Conservation (phyloP, 2,888 invertebrate species). For the Nephrotoma appendiculata region DNA sequence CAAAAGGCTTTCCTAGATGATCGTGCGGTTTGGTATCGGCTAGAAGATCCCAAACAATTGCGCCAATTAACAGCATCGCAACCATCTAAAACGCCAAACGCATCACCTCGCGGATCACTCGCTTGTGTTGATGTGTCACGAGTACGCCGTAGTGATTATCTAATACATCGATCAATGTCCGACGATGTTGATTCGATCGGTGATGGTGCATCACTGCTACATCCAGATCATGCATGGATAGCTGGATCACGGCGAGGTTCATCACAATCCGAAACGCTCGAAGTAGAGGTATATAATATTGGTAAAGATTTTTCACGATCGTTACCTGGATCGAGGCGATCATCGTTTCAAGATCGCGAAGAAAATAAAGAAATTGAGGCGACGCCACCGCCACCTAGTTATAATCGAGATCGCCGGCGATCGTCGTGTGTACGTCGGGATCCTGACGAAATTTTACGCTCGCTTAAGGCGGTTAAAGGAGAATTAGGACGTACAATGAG, state of each 20-base stretch:
- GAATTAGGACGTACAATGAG: conserved; percentile 73
- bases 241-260: conserved; percentile 69
- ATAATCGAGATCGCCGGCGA: conserved; percentile 55
- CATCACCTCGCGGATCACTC: conserved; percentile 66
- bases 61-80: conserved; percentile 32
- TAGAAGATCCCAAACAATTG: conserved; percentile 62
- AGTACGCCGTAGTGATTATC: conserved; percentile 54
- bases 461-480: conserved; percentile 66
- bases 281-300: conserved; percentile 71
- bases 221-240: conserved; percentile 75
- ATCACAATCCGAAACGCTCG: conserved; percentile 77
- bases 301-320: conserved; percentile 77
- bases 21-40: conserved; percentile 77
- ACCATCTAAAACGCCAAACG: conserved; percentile 52
- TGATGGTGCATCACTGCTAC: conserved; percentile 59
- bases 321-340: conserved; percentile 68
- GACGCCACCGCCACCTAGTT: conserved; percentile 36
- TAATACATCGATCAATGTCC: conserved; percentile 60
- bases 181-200: conserved; percentile 63
- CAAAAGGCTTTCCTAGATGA: conserved; percentile 73
- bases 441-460: conserved; percentile 71
- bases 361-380: conserved; percentile 41
- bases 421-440: conserved; percentile 71
- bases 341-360: conserved; percentile 62
- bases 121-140: conserved; percentile 44